These are phyloP conservation scores for Meriones psammophilus DNA, from an alignment of 2,797 vertebrate genomes.

Conservation along the genomic window DNA sequence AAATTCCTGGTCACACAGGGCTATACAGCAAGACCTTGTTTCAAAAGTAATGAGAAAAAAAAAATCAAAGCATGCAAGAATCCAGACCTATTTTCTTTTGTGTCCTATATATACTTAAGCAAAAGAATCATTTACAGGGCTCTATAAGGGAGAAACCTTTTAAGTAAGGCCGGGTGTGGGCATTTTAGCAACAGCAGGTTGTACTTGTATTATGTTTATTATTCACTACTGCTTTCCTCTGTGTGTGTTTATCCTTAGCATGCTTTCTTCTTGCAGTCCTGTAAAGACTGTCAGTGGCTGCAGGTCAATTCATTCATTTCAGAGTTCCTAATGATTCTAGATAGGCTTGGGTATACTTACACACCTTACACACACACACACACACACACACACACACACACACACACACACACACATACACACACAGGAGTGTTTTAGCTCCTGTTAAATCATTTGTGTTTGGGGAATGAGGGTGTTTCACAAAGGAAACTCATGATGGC, in stretches of 20 bases:
- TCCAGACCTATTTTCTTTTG: constrained; percentile 14
- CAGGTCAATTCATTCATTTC: not conserved
- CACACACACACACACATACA: too few species aligned
- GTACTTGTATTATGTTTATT: not conserved
- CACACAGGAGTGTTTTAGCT: not conserved
- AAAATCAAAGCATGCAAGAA: not conserved
- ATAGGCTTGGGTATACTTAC: not conserved
- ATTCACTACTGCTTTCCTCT: constrained; percentile 11
- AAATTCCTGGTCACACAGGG: not conserved
- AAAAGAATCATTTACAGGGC: not conserved
- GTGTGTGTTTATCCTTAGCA: constrained; percentile 6
- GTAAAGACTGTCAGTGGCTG: not conserved
- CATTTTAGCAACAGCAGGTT: not conserved
- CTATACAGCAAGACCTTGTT: not conserved
- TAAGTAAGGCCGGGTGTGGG: not conserved
- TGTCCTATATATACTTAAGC: not conserved
- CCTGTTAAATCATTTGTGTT: not conserved
- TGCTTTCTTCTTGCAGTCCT: constrained; percentile 36
- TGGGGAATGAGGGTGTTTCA: not conserved
- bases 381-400: not conserved
- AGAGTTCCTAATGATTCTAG: constrained; percentile 13
- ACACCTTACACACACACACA: not conserved
- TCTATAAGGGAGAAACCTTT: not conserved
- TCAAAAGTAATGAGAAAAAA: not conserved
- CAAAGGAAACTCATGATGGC: constrained; percentile 46